Evolutionary conservation across 2,888 invertebrate species (phyloP).

Genomic region (Eilema griseolum): DNA sequence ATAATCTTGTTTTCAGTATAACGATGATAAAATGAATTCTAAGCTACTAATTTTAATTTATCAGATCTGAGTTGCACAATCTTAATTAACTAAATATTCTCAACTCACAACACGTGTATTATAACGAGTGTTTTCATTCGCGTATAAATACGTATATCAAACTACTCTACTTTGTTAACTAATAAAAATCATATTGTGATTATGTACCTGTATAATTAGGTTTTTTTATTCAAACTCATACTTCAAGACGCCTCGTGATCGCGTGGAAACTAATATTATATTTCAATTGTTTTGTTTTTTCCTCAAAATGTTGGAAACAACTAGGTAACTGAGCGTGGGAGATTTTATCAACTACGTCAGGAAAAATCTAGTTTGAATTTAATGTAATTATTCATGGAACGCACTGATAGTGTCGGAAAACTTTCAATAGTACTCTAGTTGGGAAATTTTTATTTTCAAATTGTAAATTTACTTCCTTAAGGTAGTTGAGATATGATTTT

Average conservation of each 20-base stretch:
- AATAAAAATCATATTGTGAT: constrained; percentile 36
- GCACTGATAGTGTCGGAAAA: neutral
- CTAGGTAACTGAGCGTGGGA: constrained; percentile 3
- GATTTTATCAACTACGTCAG: neutral
- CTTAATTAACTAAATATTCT: neutral
- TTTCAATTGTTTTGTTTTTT: constrained; percentile 11
- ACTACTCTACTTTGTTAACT: constrained; percentile 37
- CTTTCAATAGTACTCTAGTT: neutral
- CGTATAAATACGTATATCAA: neutral
- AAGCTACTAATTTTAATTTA: neutral
- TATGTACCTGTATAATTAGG: constrained; percentile 15
- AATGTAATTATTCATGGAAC: neutral
- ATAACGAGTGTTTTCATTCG: neutral
- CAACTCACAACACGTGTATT: neutral
- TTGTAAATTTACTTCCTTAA: too few relatives aligned
- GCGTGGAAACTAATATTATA: neutral
- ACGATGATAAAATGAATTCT: neutral
- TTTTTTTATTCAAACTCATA: constrained; percentile 18
- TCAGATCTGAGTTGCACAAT: neutral
- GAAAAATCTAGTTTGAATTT: neutral
- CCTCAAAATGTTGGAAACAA: neutral
- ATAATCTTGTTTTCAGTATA: neutral
- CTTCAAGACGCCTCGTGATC: constrained; percentile 3
- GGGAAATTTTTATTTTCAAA: too few relatives aligned
- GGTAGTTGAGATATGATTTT: neutral